Evolutionary conservation across 2,888 invertebrate species (phyloP), one percentile per base, ranked within the genome.

Genomic region (Apotomis betuletana): DNA sequence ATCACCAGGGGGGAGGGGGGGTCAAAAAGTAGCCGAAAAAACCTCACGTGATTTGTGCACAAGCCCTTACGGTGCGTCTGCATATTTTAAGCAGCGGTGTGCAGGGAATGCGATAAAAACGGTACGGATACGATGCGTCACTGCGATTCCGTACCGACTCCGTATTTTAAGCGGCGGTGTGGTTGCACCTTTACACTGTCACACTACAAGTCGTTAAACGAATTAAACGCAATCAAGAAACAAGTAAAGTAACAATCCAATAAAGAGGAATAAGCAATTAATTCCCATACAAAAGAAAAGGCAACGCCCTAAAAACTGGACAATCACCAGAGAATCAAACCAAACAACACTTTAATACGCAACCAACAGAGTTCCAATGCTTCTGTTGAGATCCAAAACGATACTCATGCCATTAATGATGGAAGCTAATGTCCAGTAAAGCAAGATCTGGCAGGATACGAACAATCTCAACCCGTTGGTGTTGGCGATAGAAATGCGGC

Each of bases 201-300:
- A 9, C 9, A 9, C 49, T 3, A 49, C 8, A 10, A 49, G 49
- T 9, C 49, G 49, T 49, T 9, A 49, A 49, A 10, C 8, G 10
- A 49, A 49, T 49, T 49, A 49, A 41, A 49, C 6, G 49, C 62
- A 84, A 87, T 85, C 77, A 80, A 83, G 84, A 80, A 78, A 80
- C 78, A 75, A 77, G 77, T 79, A 82, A 78, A 77, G 77, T 79
- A 82, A 78, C 77, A 78, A 76, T 75, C 81, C 77, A 81, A 83
- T 84, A 83, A 84, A 83, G 81, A 79, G 75, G 76, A 78, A 80
- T 80, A 80, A 80, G 79, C 83, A 85, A 85, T 87, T 86, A 87
- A 85, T 86, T 79, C 78, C 68, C 70, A 80, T 76, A 84, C 81
- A 85, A 85, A 85, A 84, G 80, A 78, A 81, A 82, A 81, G 79